Percentiles rank a stretch among this genome's conserved stretches.
Conservation (phyloP, 2,797 vertebrate genomes). For the Cynodonichthys magdalenae region DNA sequence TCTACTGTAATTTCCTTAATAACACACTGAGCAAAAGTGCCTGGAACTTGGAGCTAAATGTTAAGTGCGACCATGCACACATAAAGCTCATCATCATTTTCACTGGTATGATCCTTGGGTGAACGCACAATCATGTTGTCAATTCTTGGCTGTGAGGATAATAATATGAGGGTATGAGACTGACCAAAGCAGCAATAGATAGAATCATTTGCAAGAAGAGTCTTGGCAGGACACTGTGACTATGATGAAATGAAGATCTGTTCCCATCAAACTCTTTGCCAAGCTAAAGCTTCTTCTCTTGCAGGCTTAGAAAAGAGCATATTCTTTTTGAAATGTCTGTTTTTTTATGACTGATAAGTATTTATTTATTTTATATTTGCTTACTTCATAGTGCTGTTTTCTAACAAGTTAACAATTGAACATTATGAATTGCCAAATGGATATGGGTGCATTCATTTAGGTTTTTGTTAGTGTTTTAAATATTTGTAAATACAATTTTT, state of each 20-base stretch:
- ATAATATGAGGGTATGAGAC: constrained; percentile 56
- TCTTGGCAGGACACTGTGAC: constrained; percentile 64
- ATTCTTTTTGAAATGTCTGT: constrained; percentile 31
- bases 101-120: constrained; percentile 19
- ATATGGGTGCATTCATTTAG: too few relatives aligned
- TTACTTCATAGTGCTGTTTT: constrained; percentile 42
- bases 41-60: constrained; percentile 18
- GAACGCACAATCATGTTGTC: constrained; percentile 62
- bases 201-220: constrained; percentile 70
- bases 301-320: constrained; percentile 27
- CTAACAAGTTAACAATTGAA: constrained; percentile 15
- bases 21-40: constrained; percentile 10
- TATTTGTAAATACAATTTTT: too few relatives aligned
- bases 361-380: constrained; percentile 23
- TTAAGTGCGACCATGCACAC: constrained; percentile 8
- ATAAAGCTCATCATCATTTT: constrained; percentile 29
- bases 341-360: constrained; percentile 19
- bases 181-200: constrained; percentile 60
- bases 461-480: too few relatives aligned
- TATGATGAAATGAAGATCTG: constrained; percentile 50
- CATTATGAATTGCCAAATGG: too few relatives aligned
- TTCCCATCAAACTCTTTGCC: constrained; percentile 51
- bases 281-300: constrained; percentile 19
- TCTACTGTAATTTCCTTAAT: constrained; percentile 13
- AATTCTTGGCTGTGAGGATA: constrained; percentile 60